A percentile compares a stretch with the other conserved stretches of the same genome.
Conservation (phyloP, 2,113 vertebrate genomes). For the Pygathrix nemaeus region DNA sequence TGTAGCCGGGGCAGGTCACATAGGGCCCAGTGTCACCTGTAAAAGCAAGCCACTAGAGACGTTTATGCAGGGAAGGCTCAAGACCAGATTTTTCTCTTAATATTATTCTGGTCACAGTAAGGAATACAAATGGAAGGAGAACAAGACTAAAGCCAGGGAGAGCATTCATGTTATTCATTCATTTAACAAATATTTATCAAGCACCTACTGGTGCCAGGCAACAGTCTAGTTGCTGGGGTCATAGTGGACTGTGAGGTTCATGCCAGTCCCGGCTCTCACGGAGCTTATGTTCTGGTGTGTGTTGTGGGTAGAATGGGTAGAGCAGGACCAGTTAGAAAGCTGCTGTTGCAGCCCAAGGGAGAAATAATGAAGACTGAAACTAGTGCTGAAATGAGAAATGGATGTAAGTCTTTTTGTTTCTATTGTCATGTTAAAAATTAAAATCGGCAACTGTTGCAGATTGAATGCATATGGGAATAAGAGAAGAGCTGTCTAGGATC, state of each 20-base stretch:
- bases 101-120: background rate
- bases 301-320: background rate
- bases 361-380: background rate
- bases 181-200: background rate
- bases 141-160: background rate
- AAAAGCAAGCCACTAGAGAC: background rate
- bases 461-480: background rate
- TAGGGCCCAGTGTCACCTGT: background rate
- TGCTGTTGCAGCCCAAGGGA: background rate
- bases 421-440: background rate
- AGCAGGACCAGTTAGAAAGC: background rate
- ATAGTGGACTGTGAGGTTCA: background rate
- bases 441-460: background rate
- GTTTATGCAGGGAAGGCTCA: background rate
- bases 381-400: background rate
- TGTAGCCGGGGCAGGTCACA: background rate
- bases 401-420: background rate
- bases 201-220: background rate
- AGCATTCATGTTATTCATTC: background rate
- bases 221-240: background rate
- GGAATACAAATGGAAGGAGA: background rate
- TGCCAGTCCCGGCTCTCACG: background rate
- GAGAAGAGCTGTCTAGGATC: background rate
- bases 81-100: background rate
- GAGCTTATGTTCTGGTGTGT: background rate